Conservation (phyloP, 2,888 invertebrate genomes). For the Blera fallax region DNA sequence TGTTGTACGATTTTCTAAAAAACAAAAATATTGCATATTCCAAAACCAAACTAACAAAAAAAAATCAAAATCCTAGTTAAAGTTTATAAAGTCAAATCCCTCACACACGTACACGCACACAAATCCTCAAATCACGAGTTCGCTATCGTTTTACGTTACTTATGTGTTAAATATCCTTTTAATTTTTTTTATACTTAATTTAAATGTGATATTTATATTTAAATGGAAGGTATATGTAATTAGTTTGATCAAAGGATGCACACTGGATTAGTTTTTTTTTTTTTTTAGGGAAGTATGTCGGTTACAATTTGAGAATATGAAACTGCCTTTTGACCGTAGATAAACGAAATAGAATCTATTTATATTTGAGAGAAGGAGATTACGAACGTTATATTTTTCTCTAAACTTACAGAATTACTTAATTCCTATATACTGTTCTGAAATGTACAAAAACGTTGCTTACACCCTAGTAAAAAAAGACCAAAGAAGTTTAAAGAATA, state of each 20-base stretch:
- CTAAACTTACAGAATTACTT: not conserved
- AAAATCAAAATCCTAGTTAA: constrained; percentile 36
- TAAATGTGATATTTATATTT: constrained; percentile 67
- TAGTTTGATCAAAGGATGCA: not conserved
- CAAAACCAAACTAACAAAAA: constrained; percentile 33
- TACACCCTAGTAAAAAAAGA: constrained; percentile 5
- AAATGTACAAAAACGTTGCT: not conserved
- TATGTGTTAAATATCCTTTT: not conserved
- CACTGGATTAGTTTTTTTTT: not conserved
- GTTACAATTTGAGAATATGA: not conserved
- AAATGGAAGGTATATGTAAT: constrained; percentile 11
- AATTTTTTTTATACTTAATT: constrained; percentile 50
- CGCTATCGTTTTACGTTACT: constrained; percentile 35
- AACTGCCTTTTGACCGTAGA: not conserved
- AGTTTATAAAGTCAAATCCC: constrained; percentile 25
- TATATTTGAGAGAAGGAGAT: not conserved
- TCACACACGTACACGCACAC: constrained; percentile 69
- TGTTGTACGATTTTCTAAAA: constrained; percentile 73
- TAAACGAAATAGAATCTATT: not conserved
- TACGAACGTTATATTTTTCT: not conserved
- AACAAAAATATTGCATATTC: constrained; percentile 60
- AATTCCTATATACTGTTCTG: not conserved
- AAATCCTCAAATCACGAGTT: constrained; percentile 42
- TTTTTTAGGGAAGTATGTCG: not conserved
- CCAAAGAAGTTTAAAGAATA: constrained; percentile 10